These are phyloP conservation scores for Darevskia mixta DNA, from an alignment of 2,797 vertebrate species.

Conservation along the genomic window DNA sequence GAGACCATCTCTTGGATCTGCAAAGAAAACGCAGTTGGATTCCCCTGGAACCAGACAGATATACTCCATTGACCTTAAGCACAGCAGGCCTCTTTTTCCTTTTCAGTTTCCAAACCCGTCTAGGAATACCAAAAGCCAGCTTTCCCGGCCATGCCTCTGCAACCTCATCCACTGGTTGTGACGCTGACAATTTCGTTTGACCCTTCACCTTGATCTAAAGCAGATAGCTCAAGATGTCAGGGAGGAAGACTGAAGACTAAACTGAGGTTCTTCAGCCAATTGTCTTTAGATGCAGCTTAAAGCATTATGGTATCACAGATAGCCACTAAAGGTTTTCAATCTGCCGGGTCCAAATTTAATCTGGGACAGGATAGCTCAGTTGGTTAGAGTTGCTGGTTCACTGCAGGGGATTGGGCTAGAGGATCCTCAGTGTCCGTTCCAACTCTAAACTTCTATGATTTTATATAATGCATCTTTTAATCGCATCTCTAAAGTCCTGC, in stretches of 20 bases:
- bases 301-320: not conserved
- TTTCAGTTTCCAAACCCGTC: slow-evolving; percentile 10
- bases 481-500: not conserved
- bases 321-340: not conserved
- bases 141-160: slow-evolving; percentile 45
- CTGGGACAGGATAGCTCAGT: no score
- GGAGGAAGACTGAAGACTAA: no score
- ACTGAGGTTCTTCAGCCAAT: not conserved
- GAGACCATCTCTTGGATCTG: not conserved
- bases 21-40: not conserved
- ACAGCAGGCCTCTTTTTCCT: slow-evolving; percentile 13
- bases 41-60: slow-evolving; percentile 30
- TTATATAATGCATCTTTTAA: not conserved
- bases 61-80: slow-evolving; percentile 19
- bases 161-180: not conserved
- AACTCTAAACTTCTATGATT: not conserved
- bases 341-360: not conserved
- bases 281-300: not conserved
- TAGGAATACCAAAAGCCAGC: slow-evolving; percentile 42
- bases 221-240: not conserved
- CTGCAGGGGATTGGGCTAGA: no score
- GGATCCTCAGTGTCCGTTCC: no score
- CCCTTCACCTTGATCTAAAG: not conserved
- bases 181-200: not conserved
- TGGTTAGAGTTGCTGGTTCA: no score